Percentiles rank a stretch among this genome's conserved stretches.
Evolutionary conservation across 2,113 vertebrate genomes (phyloP).

Genomic region (Poeciliopsis retropinna): DNA sequence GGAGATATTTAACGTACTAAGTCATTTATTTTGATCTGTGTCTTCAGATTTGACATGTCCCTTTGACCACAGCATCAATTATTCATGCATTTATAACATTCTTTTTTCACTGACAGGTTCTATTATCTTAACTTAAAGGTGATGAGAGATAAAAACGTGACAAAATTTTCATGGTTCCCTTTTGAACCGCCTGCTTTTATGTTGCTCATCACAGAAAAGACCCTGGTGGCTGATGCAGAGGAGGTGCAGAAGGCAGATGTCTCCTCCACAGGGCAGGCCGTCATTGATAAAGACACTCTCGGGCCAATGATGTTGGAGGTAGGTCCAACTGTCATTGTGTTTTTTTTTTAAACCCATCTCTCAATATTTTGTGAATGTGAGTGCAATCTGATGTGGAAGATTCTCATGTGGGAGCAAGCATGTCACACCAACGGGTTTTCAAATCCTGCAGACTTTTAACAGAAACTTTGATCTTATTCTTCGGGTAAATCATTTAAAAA

Average conservation of each 20-base stretch:
- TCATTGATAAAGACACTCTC: slow-evolving; percentile 97
- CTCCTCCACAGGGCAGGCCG: slow-evolving; percentile 93
- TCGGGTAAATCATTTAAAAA: neutral
- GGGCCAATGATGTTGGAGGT: slow-evolving; percentile 99
- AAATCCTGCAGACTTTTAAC: no score
- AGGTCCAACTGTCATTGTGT: neutral
- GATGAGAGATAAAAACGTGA: neutral
- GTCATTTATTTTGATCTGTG: neutral
- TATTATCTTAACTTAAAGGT: neutral
- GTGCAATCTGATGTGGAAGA: no score
- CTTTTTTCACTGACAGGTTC: neutral
- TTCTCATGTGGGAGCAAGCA: no score
- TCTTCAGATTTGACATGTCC: neutral
- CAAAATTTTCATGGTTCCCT: neutral
- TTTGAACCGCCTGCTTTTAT: neutral
- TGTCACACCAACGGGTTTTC: no score
- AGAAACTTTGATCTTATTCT: neutral
- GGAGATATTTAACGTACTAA: neutral
- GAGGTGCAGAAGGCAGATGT: slow-evolving; percentile 97
- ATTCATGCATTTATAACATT: slow-evolving; percentile 1
- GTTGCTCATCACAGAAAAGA: slow-evolving; percentile 82
- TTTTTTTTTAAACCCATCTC: no score
- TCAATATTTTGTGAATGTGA: neutral
- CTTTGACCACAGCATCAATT: neutral
- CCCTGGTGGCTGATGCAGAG: slow-evolving; percentile 89